Evolutionary conservation across 2,113 vertebrate genomes (phyloP).

Genomic region (Rhabdornis inornatus): DNA sequence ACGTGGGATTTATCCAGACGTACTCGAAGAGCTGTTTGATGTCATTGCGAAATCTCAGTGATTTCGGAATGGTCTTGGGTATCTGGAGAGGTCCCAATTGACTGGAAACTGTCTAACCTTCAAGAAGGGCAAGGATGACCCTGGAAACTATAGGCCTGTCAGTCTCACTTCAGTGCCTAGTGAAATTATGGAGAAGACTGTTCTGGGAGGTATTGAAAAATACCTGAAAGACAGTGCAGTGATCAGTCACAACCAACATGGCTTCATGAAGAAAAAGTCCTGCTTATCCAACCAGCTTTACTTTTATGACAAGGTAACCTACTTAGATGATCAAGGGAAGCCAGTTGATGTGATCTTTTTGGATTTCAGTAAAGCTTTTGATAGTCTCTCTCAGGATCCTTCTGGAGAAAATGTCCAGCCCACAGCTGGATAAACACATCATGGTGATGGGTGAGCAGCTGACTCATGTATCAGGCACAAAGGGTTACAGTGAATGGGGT

Average conservation of each 20-base stretch:
- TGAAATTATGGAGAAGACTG: background rate
- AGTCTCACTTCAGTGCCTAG: background rate
- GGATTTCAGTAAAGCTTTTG: background rate
- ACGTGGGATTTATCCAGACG: background rate
- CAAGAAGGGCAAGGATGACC: background rate
- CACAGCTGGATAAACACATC: background rate
- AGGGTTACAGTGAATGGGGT: background rate
- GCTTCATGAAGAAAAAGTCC: background rate
- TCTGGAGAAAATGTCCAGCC: background rate
- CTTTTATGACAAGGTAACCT: background rate
- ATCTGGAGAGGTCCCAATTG: background rate
- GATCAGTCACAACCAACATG: rapidly evolving
- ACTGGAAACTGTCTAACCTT: background rate
- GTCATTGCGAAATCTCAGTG: background rate
- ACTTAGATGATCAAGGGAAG: background rate
- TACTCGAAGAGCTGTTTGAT: background rate
- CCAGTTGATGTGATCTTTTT: background rate
- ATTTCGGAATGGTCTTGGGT: background rate
- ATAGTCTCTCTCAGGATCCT: background rate
- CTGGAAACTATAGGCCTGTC: background rate
- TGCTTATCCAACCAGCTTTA: background rate
- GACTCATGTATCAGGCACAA: background rate
- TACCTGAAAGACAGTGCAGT: background rate
- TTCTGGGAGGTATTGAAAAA: background rate
- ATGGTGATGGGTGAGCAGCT: background rate